Conservation (phyloP, 2,113 vertebrate species). For the Camelus dromedarius region DNA sequence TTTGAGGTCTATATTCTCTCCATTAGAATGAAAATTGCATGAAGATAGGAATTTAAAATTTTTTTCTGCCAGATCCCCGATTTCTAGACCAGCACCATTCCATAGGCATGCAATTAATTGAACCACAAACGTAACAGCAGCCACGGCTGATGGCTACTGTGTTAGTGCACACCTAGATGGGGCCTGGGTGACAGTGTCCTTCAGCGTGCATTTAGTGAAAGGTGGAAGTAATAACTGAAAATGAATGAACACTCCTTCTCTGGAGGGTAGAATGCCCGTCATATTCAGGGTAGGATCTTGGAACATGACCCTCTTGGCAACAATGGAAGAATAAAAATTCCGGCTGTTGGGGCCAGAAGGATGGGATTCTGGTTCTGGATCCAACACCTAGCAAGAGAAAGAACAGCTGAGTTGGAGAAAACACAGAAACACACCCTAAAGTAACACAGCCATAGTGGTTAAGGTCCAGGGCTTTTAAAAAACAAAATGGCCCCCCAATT, state of each 20-base stretch:
- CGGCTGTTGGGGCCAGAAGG: not conserved
- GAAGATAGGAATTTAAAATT: not conserved
- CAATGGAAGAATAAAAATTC: not conserved
- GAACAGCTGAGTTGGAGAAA: too few species aligned
- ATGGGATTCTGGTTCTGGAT: fast-evolving
- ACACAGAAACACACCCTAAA: not conserved
- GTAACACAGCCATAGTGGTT: not conserved
- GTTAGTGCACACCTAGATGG: fast-evolving
- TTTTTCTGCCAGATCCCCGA: not conserved
- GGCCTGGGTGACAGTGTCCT: not conserved
- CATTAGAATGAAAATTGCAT: not conserved
- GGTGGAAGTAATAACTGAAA: not conserved
- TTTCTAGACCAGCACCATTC: not conserved
- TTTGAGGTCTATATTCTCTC: not conserved
- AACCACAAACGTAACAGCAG: not conserved
- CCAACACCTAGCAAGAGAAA: not conserved
- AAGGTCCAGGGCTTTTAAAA: slow-evolving; percentile 42
- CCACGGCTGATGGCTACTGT: too few species aligned
- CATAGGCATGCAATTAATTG: not conserved
- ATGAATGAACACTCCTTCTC: not conserved
- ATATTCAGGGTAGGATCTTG: not conserved
- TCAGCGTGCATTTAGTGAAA: not conserved
- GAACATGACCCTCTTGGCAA: not conserved
- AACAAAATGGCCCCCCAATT: slow-evolving; percentile 68
- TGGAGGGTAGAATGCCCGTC: not conserved